Conservation (phyloP, 2,888 invertebrate species). For the Anthrax anthrax region DNA sequence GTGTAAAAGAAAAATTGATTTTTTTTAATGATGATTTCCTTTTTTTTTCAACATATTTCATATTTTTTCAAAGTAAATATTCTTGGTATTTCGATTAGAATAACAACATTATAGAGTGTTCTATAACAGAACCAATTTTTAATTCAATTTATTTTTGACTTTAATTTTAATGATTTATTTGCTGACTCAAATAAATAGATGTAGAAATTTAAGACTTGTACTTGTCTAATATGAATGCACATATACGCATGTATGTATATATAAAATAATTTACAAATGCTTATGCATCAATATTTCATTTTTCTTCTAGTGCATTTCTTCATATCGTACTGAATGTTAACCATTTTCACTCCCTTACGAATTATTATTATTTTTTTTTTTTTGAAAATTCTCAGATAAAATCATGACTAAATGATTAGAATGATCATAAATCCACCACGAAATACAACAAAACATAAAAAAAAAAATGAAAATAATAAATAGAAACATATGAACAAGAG, state of each 20-base stretch:
- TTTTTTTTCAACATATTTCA: too few relatives aligned
- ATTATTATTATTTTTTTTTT: not conserved
- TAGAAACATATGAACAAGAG: slow-evolving; percentile 1
- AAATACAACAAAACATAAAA: not conserved
- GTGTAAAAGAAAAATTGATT: too few relatives aligned
- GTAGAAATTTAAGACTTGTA: too few relatives aligned
- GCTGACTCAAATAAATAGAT: not conserved
- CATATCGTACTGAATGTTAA: too few relatives aligned
- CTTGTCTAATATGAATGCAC: not conserved
- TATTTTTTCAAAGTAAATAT: too few relatives aligned
- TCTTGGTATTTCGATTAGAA: too few relatives aligned
- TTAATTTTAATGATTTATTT: slow-evolving; percentile 3
- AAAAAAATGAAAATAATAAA: too few relatives aligned
- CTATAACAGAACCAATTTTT: too few relatives aligned
- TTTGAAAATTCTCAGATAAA: not conserved
- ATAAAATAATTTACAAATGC: not conserved
- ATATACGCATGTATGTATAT: not conserved
- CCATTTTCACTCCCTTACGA: too few relatives aligned
- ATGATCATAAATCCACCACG: slow-evolving; percentile 4
- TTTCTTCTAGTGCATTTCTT: not conserved
- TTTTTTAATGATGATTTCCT: too few relatives aligned
- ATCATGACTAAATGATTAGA: slow-evolving; percentile 3
- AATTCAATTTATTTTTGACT: slow-evolving; percentile 2
- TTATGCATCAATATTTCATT: slow-evolving; percentile 3
- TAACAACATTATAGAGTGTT: too few relatives aligned